Conservation (phyloP, 2,113 vertebrate genomes). For the Hippocampus abdominalis region DNA sequence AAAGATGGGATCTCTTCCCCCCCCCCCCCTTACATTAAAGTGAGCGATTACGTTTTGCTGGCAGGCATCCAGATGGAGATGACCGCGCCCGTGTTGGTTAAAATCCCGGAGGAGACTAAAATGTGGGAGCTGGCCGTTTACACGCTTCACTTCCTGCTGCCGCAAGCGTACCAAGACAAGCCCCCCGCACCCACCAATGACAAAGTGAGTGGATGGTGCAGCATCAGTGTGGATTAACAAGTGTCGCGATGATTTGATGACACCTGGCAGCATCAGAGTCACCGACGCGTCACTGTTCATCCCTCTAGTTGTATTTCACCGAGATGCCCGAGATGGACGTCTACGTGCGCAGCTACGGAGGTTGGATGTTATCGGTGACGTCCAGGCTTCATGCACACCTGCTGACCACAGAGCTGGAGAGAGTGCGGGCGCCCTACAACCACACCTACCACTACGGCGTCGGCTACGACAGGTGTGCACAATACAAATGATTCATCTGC, state of each 20-base stretch:
- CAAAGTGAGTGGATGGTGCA: slow-evolving; percentile 57
- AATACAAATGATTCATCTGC: not conserved
- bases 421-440: slow-evolving; percentile 62
- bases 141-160: slow-evolving; percentile 73
- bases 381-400: slow-evolving; percentile 71
- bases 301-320: slow-evolving; percentile 69
- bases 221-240: no score
- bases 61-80: slow-evolving; percentile 74
- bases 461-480: slow-evolving; percentile 71
- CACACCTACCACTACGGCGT: slow-evolving; percentile 70
- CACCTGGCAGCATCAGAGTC: no score
- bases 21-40: not conserved
- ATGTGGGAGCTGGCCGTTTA: slow-evolving; percentile 75
- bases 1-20: not conserved
- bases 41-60: not conserved
- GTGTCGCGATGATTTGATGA: no score
- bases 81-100: slow-evolving; percentile 74
- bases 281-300: not conserved
- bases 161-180: slow-evolving; percentile 65
- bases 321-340: slow-evolving; percentile 74
- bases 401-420: slow-evolving; percentile 67
- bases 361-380: slow-evolving; percentile 77
- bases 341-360: slow-evolving; percentile 74
- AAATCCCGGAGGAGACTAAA: slow-evolving; percentile 69
- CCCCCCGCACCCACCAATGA: slow-evolving; percentile 69